Conservation (phyloP, 2,797 vertebrate genomes). For the Diceros bicornis region DNA sequence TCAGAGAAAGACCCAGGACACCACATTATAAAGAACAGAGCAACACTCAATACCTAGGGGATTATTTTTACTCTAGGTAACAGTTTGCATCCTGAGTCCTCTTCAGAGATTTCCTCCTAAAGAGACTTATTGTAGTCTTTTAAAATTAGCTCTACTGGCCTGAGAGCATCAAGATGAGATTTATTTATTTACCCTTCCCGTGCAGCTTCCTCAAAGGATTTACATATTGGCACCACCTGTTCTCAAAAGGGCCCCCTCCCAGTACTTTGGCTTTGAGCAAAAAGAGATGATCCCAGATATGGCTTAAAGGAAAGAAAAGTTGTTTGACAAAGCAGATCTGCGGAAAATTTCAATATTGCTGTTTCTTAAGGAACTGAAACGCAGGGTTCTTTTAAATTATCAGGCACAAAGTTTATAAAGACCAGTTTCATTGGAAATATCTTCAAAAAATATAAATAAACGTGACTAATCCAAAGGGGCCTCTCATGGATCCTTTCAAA, state of each 20-base stretch:
- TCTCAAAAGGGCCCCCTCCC: not conserved
- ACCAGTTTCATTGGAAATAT: not conserved
- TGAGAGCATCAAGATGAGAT: not conserved
- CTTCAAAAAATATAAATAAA: not conserved
- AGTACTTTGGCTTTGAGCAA: not conserved
- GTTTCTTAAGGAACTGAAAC: slow-evolving; percentile 26
- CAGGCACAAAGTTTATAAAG: not conserved
- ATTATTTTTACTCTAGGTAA: not conserved
- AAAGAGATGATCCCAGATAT: not conserved
- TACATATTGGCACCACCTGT: not conserved
- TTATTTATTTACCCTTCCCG: not conserved
- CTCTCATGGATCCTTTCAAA: not conserved
- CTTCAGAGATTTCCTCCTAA: not conserved
- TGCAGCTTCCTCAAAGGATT: not conserved
- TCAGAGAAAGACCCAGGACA: not conserved
- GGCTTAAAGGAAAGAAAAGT: not conserved
- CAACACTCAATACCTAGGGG: not conserved
- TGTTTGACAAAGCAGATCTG: not conserved
- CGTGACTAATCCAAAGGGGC: not conserved
- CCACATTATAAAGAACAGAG: not conserved
- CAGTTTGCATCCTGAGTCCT: not conserved
- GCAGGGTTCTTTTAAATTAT: not conserved
- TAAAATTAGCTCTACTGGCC: not conserved
- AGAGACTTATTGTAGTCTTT: not conserved
- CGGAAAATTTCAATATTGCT: not conserved